These are phyloP conservation scores for Otis tarda DNA, from an alignment of 2,113 vertebrate species.

Conservation along the genomic window DNA sequence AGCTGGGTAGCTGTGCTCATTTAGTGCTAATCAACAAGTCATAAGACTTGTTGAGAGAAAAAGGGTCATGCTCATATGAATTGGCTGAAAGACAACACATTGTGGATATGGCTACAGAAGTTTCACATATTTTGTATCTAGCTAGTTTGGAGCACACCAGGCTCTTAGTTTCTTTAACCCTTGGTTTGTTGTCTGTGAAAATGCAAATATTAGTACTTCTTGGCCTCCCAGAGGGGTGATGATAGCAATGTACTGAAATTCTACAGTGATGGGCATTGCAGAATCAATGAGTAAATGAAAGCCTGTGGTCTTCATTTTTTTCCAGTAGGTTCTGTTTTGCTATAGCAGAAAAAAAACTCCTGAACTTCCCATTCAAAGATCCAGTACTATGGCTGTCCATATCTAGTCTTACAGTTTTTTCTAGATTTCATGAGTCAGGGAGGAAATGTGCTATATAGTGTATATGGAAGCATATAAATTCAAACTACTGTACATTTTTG, in stretches of 20 bases:
- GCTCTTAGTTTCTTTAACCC: not conserved
- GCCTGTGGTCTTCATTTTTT: not conserved
- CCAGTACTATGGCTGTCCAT: not conserved
- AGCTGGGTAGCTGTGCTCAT: not conserved
- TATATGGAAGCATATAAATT: not conserved
- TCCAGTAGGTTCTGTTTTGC: not conserved
- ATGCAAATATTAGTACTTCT: not conserved
- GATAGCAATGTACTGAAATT: not conserved
- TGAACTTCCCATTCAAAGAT: not conserved
- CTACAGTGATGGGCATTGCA: not conserved
- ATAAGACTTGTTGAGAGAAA: not conserved
- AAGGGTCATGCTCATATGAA: fast-evolving
- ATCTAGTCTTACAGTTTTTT: not conserved
- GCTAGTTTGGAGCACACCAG: not conserved
- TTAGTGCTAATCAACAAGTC: not conserved
- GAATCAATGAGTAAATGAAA: not conserved
- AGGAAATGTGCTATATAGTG: not conserved
- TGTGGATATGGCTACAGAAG: not conserved
- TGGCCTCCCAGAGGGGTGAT: not conserved
- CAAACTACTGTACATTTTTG: not conserved
- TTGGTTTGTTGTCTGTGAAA: not conserved
- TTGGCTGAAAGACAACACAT: not conserved
- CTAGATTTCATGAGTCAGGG: not conserved
- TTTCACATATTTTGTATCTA: not conserved
- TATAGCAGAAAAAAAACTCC: not conserved